phyloP scores from a whole-genome alignment of 1,140 invertebrate species.

The Himalopsyche phryganea region DNA sequence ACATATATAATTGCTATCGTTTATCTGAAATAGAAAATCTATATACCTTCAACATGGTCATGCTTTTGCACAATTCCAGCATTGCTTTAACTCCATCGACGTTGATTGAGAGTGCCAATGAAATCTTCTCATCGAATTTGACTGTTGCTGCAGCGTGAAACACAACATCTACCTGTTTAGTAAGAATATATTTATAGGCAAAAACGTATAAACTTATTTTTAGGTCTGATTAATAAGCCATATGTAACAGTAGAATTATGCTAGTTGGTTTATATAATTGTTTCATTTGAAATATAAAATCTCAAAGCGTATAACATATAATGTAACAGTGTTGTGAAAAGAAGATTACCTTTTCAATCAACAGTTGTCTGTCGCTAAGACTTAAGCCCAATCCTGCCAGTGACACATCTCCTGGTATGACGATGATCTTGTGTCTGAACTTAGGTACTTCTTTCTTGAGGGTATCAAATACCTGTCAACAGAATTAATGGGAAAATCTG shows the following conservation, averaged over 20 bases:
- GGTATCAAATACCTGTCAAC: slow-evolving; percentile 53
- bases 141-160: slow-evolving; percentile 70
- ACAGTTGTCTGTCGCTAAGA: slow-evolving; percentile 54
- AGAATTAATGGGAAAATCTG: neutral
- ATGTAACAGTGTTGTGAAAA: no score
- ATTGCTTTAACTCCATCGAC: slow-evolving; percentile 63
- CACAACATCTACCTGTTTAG: slow-evolving; percentile 62
- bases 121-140: slow-evolving; percentile 66
- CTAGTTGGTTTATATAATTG: no score
- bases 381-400: slow-evolving; percentile 61
- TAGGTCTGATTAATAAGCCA: no score
- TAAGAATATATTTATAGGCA: no score
- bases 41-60: slow-evolving; percentile 61
- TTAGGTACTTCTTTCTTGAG: slow-evolving; percentile 59
- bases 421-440: slow-evolving; percentile 63
- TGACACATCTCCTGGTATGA: slow-evolving; percentile 62
- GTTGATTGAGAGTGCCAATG: slow-evolving; percentile 64
- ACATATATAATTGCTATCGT: no score
- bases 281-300: no score
- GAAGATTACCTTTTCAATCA: slow-evolving; percentile 62
- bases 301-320: no score
- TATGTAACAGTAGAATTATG: no score
- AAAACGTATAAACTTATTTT: no score
- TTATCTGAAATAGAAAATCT: no score
- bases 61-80: slow-evolving; percentile 61